Conservation (phyloP, 1,140 invertebrate genomes). For the Drosophila arawakana region DNA sequence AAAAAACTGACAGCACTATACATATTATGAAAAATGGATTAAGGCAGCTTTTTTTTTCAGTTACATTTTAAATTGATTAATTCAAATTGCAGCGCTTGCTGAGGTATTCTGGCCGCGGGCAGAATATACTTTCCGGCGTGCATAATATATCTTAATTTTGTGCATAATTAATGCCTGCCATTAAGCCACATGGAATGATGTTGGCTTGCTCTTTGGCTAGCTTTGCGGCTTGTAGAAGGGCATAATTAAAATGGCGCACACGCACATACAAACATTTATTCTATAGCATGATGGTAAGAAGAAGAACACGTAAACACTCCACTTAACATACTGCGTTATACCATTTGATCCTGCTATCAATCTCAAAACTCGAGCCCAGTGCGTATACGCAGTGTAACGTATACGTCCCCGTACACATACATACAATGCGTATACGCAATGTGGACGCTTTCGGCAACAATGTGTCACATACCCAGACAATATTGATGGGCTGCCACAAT, state of each 20-base stretch:
- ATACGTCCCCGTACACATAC: neutral
- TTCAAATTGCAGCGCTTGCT: slow-evolving; percentile 58
- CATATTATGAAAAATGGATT: slow-evolving; percentile 61
- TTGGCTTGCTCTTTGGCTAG: slow-evolving; percentile 37
- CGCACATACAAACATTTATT: slow-evolving; percentile 1
- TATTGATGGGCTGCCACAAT: slow-evolving; percentile 70
- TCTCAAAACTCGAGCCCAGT: slow-evolving; percentile 55
- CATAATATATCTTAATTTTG: slow-evolving; percentile 73
- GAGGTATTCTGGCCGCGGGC: slow-evolving; percentile 7
- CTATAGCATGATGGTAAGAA: neutral
- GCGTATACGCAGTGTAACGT: slow-evolving; percentile 39
- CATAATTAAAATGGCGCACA: slow-evolving; percentile 49
- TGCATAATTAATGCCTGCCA: slow-evolving; percentile 73
- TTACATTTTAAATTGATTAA: slow-evolving; percentile 62
- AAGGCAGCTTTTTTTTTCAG: slow-evolving; percentile 26
- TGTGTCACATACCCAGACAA: slow-evolving; percentile 60
- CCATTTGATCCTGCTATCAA: slow-evolving; percentile 79
- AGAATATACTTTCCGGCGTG: slow-evolving; percentile 51
- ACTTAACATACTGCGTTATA: slow-evolving; percentile 78
- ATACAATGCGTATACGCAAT: slow-evolving; percentile 59
- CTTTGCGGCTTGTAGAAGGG: slow-evolving; percentile 38
- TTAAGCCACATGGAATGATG: slow-evolving; percentile 46
- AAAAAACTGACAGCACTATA: slow-evolving; percentile 9
- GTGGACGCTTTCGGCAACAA: slow-evolving; percentile 56
- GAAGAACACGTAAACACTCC: slow-evolving; percentile 63